A percentile compares a stretch with the other conserved stretches of the same genome.
These are phyloP conservation scores for Andrena marginata DNA, from an alignment of 2,888 invertebrate genomes.

Conservation along the genomic window DNA sequence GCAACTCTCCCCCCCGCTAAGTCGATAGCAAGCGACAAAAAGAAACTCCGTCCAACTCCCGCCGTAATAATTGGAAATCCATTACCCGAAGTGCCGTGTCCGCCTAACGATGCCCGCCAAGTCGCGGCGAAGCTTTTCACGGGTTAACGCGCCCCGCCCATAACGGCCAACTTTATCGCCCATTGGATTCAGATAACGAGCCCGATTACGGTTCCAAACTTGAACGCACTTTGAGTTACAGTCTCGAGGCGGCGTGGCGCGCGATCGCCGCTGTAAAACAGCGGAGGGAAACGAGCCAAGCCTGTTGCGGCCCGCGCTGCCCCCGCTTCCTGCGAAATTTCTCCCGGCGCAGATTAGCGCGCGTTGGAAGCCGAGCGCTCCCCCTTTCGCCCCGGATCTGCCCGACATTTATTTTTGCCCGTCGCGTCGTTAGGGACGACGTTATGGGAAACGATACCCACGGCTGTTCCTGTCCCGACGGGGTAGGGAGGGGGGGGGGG, in stretches of 20 bases:
- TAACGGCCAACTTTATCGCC: slow-evolving; percentile 31
- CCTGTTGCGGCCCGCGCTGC: background rate
- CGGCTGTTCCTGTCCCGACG: background rate
- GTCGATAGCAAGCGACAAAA: background rate
- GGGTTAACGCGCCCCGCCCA: slow-evolving; percentile 5
- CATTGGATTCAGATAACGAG: slow-evolving; percentile 29
- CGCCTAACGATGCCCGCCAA: background rate
- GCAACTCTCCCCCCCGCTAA: background rate
- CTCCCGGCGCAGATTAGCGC: background rate
- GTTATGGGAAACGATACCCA: slow-evolving; percentile 16
- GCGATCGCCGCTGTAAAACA: slow-evolving; percentile 8
- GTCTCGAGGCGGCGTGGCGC: background rate
- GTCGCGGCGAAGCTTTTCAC: slow-evolving; percentile 12
- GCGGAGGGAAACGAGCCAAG: slow-evolving; percentile 3
- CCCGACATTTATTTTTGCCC: no score
- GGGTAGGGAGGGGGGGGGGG: no score
- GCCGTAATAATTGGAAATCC: background rate
- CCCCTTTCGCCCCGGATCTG: background rate
- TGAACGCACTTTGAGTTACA: slow-evolving; percentile 24
- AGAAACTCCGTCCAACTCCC: background rate
- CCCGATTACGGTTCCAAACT: slow-evolving; percentile 15
- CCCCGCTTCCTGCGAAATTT: slow-evolving; percentile 10
- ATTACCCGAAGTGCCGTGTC: background rate
- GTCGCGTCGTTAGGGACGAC: slow-evolving; percentile 7
- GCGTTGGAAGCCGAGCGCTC: background rate